Evolutionary conservation across 2,888 invertebrate species (phyloP), one percentile per base, ranked within the genome.

Genomic region (Halictus quadricinctus): DNA sequence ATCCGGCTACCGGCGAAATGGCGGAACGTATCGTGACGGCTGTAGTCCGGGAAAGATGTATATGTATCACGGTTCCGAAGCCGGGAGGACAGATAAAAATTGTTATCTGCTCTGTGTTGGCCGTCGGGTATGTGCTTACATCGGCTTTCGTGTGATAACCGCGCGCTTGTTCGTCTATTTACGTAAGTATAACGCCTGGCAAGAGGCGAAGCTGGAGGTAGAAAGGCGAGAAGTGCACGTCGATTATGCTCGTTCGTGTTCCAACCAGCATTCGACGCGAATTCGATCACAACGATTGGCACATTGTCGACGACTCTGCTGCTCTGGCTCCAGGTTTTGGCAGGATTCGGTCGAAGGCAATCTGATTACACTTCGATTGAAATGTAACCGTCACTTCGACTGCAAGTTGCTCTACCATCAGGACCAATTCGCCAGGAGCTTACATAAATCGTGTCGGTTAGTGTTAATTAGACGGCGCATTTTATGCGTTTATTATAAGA

Each of bases 111-210:
- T 76, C 80, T 58, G 81, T 84, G 81, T 83, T 84, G 77, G 69
- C 29, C 80, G 78, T 58, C 81, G 87, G 79, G 83, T 84, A 81
- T 84, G 79, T 75, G 85, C 79, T 89, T 86, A 83, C 88, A 89
- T 85, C 86, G 87, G 69, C 88, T 79, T 84, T 88, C 80, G 81
- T 73, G 83, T 79, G 89, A 90, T 89, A 90, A 89, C 83, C 80
- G 41, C 80, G 80, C 81, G 82, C 72, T 75, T 81, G 75, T 83
- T 86, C 85, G 82, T 85, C 83, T 87, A 88, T 90, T 88, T 88
- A 88, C 86, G 79, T 88, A 88, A 85, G 84, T 84, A 81, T 79
- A 74, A 76, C 50, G 80, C 18, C 75, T 69, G 25, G 77, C 54
- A 48, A 69, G 72, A 69, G 41, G 41, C 29, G 41, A 66, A 70